Evolutionary conservation across 2,113 vertebrate genomes (phyloP).

Genomic region (Pygathrix nemaeus): DNA sequence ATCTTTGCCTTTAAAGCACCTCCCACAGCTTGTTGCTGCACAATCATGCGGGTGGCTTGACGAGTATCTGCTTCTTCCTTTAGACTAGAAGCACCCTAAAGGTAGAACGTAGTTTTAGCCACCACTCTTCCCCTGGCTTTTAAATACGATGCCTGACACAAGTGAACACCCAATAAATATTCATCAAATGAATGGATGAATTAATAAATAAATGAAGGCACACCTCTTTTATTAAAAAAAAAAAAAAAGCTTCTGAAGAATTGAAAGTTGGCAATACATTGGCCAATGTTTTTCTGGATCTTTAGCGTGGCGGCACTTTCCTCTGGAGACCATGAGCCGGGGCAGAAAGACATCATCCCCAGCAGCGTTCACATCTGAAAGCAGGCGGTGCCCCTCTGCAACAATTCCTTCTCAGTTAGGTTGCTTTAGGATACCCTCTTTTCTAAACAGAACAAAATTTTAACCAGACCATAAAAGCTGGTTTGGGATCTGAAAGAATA

Average conservation of each 20-base stretch:
- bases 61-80: not conserved
- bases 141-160: not conserved
- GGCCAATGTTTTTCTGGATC: not conserved
- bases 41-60: fast-evolving
- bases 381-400: not conserved
- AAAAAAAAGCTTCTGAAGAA: not conserved
- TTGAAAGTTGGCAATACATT: not conserved
- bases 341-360: not conserved
- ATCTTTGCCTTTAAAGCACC: not conserved
- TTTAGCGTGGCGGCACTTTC: not conserved
- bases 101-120: not conserved
- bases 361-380: fast-evolving
- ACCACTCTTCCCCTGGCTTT: not conserved
- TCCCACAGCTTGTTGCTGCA: not conserved
- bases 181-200: not conserved
- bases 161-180: not conserved
- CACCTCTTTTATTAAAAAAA: not conserved
- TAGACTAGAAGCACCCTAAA: not conserved
- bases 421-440: not conserved
- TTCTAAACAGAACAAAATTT: not conserved
- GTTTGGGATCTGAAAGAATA: not conserved
- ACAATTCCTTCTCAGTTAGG: not conserved
- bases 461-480: not conserved
- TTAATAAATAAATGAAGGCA: not conserved
- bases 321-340: not conserved